phyloP scores from a whole-genome alignment of 2,888 invertebrate genomes.

The Melitaea athalia region DNA sequence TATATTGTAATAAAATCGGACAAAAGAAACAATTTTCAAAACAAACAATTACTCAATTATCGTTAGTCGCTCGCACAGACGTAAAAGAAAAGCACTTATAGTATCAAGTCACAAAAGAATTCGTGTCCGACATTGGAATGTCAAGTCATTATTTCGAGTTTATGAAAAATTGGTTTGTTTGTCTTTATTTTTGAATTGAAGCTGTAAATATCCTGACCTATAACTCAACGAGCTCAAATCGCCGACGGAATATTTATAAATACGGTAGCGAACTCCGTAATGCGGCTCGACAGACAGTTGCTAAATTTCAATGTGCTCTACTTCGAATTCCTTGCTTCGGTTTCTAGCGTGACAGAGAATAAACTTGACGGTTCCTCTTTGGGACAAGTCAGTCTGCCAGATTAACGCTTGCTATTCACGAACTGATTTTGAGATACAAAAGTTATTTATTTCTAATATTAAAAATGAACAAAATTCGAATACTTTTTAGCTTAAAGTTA shows the following conservation, averaged over 20 bases:
- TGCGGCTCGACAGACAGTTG: conserved; percentile 77
- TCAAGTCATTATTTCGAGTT: conserved; percentile 27
- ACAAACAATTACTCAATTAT: neutral
- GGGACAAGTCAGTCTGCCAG: conserved; percentile 42
- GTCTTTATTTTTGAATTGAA: conserved; percentile 53
- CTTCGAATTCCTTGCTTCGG: conserved; percentile 67
- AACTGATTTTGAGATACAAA: conserved; percentile 19
- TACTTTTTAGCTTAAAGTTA: too few species aligned
- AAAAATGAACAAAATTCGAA: neutral
- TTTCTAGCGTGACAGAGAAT: conserved; percentile 62
- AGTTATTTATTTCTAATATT: neutral
- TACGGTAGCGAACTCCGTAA: conserved; percentile 71
- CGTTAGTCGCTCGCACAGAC: conserved; percentile 6
- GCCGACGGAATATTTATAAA: conserved; percentile 75
- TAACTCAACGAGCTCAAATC: conserved; percentile 63
- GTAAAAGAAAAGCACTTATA: conserved; percentile 15
- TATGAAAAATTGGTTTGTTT: conserved; percentile 41
- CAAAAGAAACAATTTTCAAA: neutral
- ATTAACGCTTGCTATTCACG: conserved; percentile 23
- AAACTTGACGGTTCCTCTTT: conserved; percentile 54
- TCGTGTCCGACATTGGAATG: conserved; percentile 18
- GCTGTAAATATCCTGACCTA: conserved; percentile 67
- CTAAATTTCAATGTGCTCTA: conserved; percentile 80
- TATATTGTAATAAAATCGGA: neutral
- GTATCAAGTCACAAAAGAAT: conserved; percentile 21